Base-by-base conservation (phyloP, 2,888 invertebrate species). In the Mimas tiliae region DNA sequence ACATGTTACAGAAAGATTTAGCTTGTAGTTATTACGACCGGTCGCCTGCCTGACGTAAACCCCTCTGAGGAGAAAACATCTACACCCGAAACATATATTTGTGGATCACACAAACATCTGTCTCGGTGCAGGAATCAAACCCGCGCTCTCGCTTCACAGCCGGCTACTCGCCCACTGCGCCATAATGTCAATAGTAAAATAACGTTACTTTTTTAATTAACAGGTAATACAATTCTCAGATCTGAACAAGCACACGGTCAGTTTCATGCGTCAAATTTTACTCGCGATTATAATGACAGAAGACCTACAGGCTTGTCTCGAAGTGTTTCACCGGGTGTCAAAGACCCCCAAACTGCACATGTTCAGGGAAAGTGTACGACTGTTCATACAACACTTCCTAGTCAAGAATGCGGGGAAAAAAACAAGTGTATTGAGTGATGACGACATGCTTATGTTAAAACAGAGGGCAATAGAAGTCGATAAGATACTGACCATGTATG, bases 341-440 rank as follows among this genome's bases (percentile, higher is more conserved):
- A 94, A 95, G 66, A 95, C 97, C 0, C 94, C 96, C 0, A 97
- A 98, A 83, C 90, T 98, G 11, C 95, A 96, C 80, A 94, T 96
- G 79, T 97, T 98, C 74, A 95, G 97, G 65, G 98, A 98, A 82
- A 97, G 98, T 73, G 88, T 98, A 3, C 93, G 96, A 55, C 88
- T 98, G 9, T 98, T 98, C 82, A 96, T 98, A 81, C 96, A 96
- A 81, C 98, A 98, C 86, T 98, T 98, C 77, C 86, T 98, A 27
- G 82, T 98, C 2, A 96, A 95, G 76, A 95, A 95, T 76, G 90
- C 95, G 4, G 94, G 94, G 4, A 89, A 91, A 16, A 92, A 93
- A 34, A 85, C 84, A 8, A 81, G 73, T 4, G 78, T 90, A 0
- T 65, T 92, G 0, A 85, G 76, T 16, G 89, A 86, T 0, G 72